Evolutionary conservation across 1,140 invertebrate species (phyloP).

Genomic region (Bombus terrestris): DNA sequence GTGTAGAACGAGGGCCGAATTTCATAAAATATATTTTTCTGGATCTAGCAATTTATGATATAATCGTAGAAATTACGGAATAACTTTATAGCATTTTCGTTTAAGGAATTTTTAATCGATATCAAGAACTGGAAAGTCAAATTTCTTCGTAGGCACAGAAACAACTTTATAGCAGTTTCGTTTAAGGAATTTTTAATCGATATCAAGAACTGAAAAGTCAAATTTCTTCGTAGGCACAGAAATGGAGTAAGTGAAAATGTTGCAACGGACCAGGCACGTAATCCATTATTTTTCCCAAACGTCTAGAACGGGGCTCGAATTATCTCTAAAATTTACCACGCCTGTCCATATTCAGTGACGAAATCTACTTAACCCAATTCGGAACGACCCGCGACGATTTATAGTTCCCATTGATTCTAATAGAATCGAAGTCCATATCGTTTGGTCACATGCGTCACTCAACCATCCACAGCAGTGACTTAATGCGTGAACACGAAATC

Average conservation of each 20-base stretch:
- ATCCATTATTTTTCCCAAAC: conserved; percentile 19
- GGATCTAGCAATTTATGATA: neutral
- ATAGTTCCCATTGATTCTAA: conserved; percentile 35
- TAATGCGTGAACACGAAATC: neutral
- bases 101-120: neutral
- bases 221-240: neutral
- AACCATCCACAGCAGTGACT: neutral
- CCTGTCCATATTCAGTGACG: conserved; percentile 27
- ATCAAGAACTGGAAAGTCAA: neutral
- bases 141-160: neutral
- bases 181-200: neutral
- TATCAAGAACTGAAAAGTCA: no score
- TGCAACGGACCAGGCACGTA: neutral
- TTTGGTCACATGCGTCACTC: conserved; percentile 3
- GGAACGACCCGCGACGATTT: conserved; percentile 28
- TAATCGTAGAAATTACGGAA: neutral
- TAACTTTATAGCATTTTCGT: neutral
- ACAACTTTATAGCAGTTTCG: neutral
- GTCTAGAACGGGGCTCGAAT: neutral
- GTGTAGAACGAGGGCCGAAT: neutral
- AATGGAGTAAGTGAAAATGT: neutral
- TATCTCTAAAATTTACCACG: conserved; percentile 12
- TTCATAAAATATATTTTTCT: neutral
- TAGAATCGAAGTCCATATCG: conserved; percentile 38
- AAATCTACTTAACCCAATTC: conserved; percentile 52